These are phyloP conservation scores for Acomys russatus DNA, from an alignment of 2,797 vertebrate genomes.

Conservation along the genomic window DNA sequence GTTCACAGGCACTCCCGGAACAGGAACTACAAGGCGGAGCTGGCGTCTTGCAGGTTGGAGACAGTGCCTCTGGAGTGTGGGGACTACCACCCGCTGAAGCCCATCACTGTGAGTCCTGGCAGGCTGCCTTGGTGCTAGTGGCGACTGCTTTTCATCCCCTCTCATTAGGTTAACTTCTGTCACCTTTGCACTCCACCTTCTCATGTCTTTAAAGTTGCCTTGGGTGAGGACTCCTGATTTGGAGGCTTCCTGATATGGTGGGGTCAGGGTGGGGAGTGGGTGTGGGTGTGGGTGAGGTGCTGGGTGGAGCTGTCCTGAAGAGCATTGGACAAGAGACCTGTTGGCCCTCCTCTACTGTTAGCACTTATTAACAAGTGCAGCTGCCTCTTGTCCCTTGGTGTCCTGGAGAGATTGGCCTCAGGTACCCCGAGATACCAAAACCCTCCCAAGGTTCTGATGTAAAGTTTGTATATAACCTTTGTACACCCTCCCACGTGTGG, in stretches of 20 bases:
- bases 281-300: neutral
- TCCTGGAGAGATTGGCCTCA: neutral
- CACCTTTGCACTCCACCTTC: neutral
- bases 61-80: slow-evolving; percentile 91
- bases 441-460: too few relatives aligned
- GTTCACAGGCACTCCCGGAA: slow-evolving; percentile 92
- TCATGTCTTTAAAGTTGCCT: neutral
- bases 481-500: neutral
- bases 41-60: slow-evolving; percentile 90
- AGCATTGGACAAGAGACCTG: neutral
- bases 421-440: neutral
- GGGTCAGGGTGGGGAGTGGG: neutral
- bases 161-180: neutral
- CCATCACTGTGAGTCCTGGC: slow-evolving; percentile 92
- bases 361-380: neutral
- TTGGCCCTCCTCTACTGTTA: neutral
- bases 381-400: neutral
- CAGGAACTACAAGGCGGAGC: slow-evolving; percentile 93
- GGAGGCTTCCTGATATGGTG: neutral
- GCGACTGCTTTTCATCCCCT: neutral
- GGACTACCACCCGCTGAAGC: slow-evolving; percentile 97
- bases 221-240: neutral
- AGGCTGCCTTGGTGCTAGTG: too few relatives aligned
- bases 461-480: neutral
- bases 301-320: neutral